Conservation (phyloP, 2,888 invertebrate genomes). For the Chrysolina oricalcia region DNA sequence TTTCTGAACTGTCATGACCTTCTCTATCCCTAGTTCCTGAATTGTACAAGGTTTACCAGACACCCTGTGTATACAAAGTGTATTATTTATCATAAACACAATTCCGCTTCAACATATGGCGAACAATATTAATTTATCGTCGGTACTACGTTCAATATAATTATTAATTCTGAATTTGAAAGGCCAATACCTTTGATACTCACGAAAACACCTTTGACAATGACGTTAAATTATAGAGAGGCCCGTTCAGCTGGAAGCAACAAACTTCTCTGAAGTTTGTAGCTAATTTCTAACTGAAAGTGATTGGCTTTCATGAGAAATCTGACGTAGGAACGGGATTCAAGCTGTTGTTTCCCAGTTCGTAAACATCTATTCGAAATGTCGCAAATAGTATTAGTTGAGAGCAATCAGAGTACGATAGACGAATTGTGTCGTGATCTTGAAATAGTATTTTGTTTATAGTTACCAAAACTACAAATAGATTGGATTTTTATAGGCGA, state of each 20-base stretch:
- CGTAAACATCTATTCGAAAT: not conserved
- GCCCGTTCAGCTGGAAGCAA: not conserved
- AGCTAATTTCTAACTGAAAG: not conserved
- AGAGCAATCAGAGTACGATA: not conserved
- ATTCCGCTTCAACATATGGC: no score
- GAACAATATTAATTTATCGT: not conserved
- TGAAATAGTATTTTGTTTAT: constrained; percentile 3
- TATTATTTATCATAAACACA: no score
- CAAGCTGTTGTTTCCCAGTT: not conserved
- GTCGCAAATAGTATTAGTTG: not conserved
- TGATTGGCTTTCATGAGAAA: not conserved
- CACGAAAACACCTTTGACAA: not conserved
- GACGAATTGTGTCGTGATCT: not conserved
- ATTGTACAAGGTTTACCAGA: no score
- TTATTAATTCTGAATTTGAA: not conserved
- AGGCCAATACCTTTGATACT: not conserved
- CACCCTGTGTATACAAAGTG: no score
- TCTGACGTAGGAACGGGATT: not conserved
- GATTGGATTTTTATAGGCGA: not conserved
- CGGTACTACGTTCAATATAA: not conserved
- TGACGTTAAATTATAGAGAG: not conserved
- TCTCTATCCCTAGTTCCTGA: no score
- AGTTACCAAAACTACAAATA: not conserved
- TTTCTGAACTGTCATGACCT: no score
- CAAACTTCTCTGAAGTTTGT: not conserved